Percentiles rank a stretch among this genome's conserved stretches.
phyloP scores from a whole-genome alignment of 2,888 invertebrate genomes.

The Tineola bisselliella region DNA sequence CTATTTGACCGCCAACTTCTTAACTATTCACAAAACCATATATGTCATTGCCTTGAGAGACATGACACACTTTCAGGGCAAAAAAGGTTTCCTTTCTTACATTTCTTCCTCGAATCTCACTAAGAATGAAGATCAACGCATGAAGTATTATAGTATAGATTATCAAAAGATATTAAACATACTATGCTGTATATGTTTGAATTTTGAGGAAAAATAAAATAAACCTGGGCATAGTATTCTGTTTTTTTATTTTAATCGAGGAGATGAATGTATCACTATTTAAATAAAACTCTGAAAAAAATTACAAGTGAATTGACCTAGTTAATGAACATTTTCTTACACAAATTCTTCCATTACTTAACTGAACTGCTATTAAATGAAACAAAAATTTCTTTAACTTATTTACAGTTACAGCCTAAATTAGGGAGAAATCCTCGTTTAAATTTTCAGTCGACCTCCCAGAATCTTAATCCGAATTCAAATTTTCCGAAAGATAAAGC shows the following conservation, averaged over 20 bases:
- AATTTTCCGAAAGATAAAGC: conserved; percentile 54
- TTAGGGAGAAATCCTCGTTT: conserved; percentile 6
- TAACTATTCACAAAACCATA: background rate
- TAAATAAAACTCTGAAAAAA: too few species aligned
- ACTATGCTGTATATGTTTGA: too few species aligned
- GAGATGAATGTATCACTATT: too few species aligned
- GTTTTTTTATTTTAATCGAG: too few species aligned
- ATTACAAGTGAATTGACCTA: too few species aligned
- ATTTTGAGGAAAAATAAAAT: too few species aligned
- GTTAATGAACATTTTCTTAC: background rate
- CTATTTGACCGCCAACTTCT: background rate
- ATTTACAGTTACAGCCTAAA: conserved; percentile 3
- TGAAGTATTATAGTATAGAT: too few species aligned
- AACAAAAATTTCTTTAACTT: background rate
- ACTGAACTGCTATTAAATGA: background rate
- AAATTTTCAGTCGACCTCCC: conserved; percentile 10
- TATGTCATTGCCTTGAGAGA: background rate
- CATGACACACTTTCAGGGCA: conserved; percentile 4
- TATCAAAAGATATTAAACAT: too few species aligned
- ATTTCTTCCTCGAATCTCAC: background rate
- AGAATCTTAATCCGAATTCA: conserved; percentile 23
- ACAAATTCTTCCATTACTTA: too few species aligned
- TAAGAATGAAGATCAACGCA: background rate
- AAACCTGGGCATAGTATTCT: too few species aligned
- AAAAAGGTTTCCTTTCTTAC: conserved; percentile 2